Conservation (phyloP, 2,888 invertebrate genomes). For the Acronicta alni region DNA sequence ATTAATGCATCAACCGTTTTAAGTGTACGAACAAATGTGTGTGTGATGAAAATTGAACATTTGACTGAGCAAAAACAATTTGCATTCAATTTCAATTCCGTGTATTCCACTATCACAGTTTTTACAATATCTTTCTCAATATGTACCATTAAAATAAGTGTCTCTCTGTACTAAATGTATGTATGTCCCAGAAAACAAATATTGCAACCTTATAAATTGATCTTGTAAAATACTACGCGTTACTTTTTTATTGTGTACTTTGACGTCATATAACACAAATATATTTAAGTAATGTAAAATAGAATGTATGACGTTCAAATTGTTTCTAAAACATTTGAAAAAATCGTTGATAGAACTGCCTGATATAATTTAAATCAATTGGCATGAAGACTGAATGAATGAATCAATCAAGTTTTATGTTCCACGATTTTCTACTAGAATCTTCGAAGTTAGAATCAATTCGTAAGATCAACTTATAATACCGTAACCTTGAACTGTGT, state of each 20-base stretch:
- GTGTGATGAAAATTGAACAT: background rate
- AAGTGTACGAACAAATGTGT: slow-evolving; percentile 8
- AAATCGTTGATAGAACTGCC: background rate
- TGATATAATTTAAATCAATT: background rate
- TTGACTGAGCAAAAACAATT: slow-evolving; percentile 8
- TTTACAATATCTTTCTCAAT: background rate
- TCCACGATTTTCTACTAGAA: background rate
- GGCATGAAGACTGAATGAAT: background rate
- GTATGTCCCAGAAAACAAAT: background rate
- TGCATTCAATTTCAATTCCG: background rate
- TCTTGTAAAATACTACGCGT: too few relatives aligned
- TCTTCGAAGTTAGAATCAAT: background rate
- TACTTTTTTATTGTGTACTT: background rate
- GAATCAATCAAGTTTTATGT: background rate
- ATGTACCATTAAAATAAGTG: background rate
- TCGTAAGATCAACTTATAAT: background rate
- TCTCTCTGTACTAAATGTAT: background rate
- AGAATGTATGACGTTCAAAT: background rate
- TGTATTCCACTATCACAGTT: background rate
- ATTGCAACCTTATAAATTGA: too few relatives aligned
- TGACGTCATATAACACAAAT: background rate
- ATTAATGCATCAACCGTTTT: slow-evolving; percentile 43
- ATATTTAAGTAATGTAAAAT: background rate
- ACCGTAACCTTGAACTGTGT: background rate
- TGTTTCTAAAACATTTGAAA: background rate